Base-by-base conservation (phyloP, 2,888 invertebrate genomes). In the Drosophila fungiperda region DNA sequence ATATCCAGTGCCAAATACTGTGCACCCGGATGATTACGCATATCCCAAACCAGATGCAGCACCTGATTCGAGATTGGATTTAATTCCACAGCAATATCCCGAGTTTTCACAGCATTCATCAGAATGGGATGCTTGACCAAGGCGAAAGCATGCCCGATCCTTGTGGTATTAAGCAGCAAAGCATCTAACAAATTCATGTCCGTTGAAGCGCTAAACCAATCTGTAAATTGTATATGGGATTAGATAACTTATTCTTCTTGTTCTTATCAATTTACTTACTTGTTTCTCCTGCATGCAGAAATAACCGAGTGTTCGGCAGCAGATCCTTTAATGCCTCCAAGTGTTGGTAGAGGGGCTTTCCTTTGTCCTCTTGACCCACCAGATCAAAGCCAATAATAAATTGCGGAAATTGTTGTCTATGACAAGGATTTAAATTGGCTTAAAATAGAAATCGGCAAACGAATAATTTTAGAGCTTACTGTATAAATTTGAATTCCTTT, bases 241-340 rank as follows among this genome's bases (percentile, higher is more conserved):
- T 23, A 23, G 0, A 15, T 26, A 12, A 6, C 5, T n/a, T 11
- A 2, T 26, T 9, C 1, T 3, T 33, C 17, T 5, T 45, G 1
- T 15, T 12, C 4, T 12, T 2, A 4, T 6, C 8, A 1, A 5
- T n/a, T 11, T 23, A 73, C 81, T 73, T 63, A 93, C 93, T 94
- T 17, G 96, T 95, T 92, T 96, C 96, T 1, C 95, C 96, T 0
- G 96, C 95, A 78, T 96, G 96, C 65, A 96, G 95, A 81, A 95
- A 95, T 72, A 94, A 94, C 32, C 94, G 93, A 0, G 95, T 89
- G n/a, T 78, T 82, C 32, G 80, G 55, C 6, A 93, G 92, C 23
- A 92, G 63, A 9, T 86, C 69, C 35, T 72, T 80, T 0, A 93
- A 52, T 8, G 76, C 81, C 0, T 83, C 59, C 4, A 92, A 38